phyloP scores from a whole-genome alignment of 2,113 vertebrate genomes.

The Notarius quadriscutis region DNA sequence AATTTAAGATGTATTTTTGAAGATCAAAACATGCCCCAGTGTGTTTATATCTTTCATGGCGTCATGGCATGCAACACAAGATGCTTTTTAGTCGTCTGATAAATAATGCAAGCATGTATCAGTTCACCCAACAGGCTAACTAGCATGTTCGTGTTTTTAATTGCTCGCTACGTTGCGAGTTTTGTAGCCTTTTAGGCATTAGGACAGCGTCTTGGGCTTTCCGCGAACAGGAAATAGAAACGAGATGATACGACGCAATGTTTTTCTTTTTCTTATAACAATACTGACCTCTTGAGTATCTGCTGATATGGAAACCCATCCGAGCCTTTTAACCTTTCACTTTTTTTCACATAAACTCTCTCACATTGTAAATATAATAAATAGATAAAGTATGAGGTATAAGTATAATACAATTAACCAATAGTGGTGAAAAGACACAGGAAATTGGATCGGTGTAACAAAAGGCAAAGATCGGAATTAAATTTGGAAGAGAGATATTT shows the following conservation, averaged over 20 bases:
- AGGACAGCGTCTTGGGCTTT: background rate
- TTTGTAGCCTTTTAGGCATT: background rate
- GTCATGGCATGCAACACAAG: background rate
- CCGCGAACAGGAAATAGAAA: background rate
- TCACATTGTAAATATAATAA: background rate
- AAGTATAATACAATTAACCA: background rate
- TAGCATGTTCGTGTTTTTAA: background rate
- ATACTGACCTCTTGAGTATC: background rate
- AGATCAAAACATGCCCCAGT: background rate
- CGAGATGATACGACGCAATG: background rate
- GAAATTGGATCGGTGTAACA: no score
- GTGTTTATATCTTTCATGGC: background rate
- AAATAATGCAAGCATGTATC: background rate
- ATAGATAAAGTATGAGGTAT: background rate
- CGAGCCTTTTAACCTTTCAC: background rate
- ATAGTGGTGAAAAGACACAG: no score
- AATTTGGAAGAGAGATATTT: background rate
- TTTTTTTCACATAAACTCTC: background rate
- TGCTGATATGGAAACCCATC: background rate
- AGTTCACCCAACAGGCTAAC: background rate
- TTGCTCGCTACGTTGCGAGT: background rate
- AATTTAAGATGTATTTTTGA: background rate
- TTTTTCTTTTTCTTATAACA: background rate
- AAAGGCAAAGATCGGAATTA: background rate
- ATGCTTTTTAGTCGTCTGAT: background rate